Conservation (phyloP, 2,888 invertebrate species). For the Lepidonotus clava region DNA sequence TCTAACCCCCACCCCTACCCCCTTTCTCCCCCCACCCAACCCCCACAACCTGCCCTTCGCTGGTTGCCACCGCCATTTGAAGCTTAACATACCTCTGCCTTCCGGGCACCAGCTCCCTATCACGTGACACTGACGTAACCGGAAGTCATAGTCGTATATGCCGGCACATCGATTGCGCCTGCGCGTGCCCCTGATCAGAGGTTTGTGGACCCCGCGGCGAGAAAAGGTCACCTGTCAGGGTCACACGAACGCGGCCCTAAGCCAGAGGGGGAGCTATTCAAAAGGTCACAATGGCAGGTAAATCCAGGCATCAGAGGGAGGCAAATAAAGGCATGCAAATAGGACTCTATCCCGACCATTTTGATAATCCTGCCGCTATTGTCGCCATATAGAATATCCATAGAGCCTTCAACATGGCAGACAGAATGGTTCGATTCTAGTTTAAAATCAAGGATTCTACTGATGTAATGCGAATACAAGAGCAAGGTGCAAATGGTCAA, state of each 20-base stretch:
- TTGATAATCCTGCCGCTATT: no score
- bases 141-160: slow-evolving; percentile 35
- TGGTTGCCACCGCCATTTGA: no score
- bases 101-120: background rate
- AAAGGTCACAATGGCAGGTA: slow-evolving; percentile 13
- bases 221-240: background rate
- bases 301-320: background rate
- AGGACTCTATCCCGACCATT: background rate
- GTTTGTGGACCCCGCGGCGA: background rate
- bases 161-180: background rate
- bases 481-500: no score
- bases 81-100: background rate
- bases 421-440: no score
- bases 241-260: background rate
- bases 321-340: background rate
- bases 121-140: background rate
- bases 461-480: no score
- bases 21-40: background rate
- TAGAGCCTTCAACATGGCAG: no score
- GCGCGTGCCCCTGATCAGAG: background rate
- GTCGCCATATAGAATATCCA: no score
- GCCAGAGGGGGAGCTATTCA: background rate
- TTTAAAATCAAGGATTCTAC: no score
- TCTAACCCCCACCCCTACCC: background rate
- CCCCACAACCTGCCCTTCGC: background rate